A percentile compares a stretch with the other conserved stretches of the same genome.
phyloP scores from a whole-genome alignment of 2,797 vertebrate species.

The Eupleurogrammus muticus region DNA sequence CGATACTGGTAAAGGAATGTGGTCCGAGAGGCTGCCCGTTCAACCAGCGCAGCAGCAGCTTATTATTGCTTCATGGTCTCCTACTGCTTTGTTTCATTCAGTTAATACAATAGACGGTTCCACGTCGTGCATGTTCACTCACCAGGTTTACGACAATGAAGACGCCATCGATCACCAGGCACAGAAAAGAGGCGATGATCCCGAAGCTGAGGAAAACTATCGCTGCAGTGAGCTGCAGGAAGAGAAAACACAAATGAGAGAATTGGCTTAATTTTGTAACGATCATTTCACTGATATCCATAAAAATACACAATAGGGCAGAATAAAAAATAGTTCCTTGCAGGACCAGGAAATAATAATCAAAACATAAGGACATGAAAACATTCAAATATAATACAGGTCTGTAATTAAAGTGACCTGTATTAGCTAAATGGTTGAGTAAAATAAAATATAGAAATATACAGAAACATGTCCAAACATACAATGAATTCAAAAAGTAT shows the following conservation, averaged over 20 bases:
- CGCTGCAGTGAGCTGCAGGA: slow-evolving; percentile 74
- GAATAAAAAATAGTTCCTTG: no score
- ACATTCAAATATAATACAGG: no score
- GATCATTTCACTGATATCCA: background rate
- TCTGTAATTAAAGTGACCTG: background rate
- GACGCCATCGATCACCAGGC: slow-evolving; percentile 78
- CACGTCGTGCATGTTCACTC: slow-evolving; percentile 42
- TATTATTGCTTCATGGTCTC: background rate
- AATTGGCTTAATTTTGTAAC: background rate
- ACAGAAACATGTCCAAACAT: background rate
- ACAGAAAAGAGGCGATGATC: slow-evolving; percentile 75
- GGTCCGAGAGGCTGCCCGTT: background rate
- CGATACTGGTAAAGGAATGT: background rate
- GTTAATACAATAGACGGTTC: background rate
- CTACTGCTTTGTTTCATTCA: slow-evolving; percentile 13
- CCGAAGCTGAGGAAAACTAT: slow-evolving; percentile 83
- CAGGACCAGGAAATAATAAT: background rate
- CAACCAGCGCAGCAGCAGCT: background rate
- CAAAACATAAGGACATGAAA: background rate
- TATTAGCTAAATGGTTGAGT: no score
- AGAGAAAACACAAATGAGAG: background rate
- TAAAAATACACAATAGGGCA: background rate
- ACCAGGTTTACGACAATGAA: slow-evolving; percentile 78
- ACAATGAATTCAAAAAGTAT: background rate
- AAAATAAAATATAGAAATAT: background rate